Base-by-base conservation (phyloP, 2,888 invertebrate species). In the Cerceris rybyensis region DNA sequence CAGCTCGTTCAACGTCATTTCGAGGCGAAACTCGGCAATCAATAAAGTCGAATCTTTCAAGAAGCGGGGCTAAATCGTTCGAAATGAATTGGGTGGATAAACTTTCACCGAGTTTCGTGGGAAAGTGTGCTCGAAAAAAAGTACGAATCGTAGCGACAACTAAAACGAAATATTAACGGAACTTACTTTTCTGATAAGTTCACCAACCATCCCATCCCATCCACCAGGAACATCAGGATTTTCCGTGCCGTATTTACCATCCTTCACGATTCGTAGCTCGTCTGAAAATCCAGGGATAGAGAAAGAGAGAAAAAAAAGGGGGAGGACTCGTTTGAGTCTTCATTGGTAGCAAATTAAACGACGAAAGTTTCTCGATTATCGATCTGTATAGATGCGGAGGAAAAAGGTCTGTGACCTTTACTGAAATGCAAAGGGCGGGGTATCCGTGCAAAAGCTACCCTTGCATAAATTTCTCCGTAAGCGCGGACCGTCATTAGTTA, bases 131-230 rank as follows among this genome's bases (percentile, higher is more conserved):
- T 39, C 9, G 4, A 14, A 43, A 60, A 52, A 55, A 11, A n/a
- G 43, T n/a, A 61, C 43, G 28, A 14, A 69, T 54, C 52, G 52
- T 14, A 6, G 16, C 13, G 42, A 46, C 28, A 7, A 7, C 9
- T 16, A 39, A 7, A n/a, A 46, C 8, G 11, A 39, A 43, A 52
- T 9, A 6, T 67, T 52, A 58, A 46, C 68, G 63, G 14, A 69
- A 92, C 95, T 94, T 94, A 98, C 98, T 94, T 97, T 96, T 92
- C 97, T 94, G 61, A 97, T 95, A 79, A 98, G 94, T 92, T 98
- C 98, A 11, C 97, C 97, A 54, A 98, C 96, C 94, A 97, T 96
- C 64, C 97, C 97, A 88, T 97, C 96, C 97, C 97, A 98, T 64
- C 96, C 96, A 41, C 96, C 96, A 80, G 95, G 94, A 2, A 95